Base-by-base conservation (phyloP, 1,140 invertebrate species). In the Parapsyche elsis region DNA sequence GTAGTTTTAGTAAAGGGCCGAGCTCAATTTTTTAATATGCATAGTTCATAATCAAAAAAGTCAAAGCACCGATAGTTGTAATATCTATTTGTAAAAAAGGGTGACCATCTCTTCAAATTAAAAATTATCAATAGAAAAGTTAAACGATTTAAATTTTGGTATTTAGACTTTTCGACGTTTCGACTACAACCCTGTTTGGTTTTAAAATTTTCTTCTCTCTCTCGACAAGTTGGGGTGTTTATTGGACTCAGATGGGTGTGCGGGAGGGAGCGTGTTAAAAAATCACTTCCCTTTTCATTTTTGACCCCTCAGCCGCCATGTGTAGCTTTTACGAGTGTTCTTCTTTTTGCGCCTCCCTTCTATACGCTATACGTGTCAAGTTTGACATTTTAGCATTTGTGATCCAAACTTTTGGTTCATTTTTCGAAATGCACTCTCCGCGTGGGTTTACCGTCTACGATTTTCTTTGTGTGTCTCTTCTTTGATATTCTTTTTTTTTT, bases 231-330 rank as follows among this genome's bases (percentile, higher is more conserved):
- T 79, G 75, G 82, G 82, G 82, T 83, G 82, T 81, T 81, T 81
- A 83, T 83, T 81, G 82, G 76, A 71, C 61, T 77, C 24, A 78
- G 81, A 78, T 74, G 46, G 67, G 30, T 38, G 7, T 7, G 30
- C 30, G 76, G 49, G 71, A 76, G 53, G 79, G 79, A 12, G 76
- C 44, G 75, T 81, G 82, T 83, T 83, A 83, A 81, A 83, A 83
- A 83, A 83, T 83, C 82, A 83, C 76, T 83, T 83, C 82, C 80
- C 82, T 83, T 79, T 83, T 83, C 78, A 71, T 79, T 80, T 80
- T 77, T 78, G 78, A 83, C 81, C 81, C 44, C 76, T 80, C 70
- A 64, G 19, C 7, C 61, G 23, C 57, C 23, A 45, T 45, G 57
- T 67, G 64, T 23, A 67, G 24, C 24, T 12, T n/a, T 26, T 19